A percentile compares a stretch with the other conserved stretches of the same genome.
phyloP scores from a whole-genome alignment of 2,113 vertebrate genomes.

The Neodontobutis hainanensis region DNA sequence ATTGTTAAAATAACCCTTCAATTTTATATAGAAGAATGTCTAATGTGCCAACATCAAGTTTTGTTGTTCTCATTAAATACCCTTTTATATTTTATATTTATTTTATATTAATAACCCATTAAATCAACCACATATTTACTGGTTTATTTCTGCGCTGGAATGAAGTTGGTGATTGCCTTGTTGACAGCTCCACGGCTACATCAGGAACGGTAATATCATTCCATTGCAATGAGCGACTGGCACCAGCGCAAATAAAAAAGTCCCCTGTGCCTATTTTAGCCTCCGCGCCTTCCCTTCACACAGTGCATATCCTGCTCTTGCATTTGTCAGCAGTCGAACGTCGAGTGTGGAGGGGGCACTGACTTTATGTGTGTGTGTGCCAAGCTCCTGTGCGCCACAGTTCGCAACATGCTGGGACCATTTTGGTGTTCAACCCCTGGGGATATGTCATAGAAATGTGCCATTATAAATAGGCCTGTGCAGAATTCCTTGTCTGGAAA shows the following conservation, averaged over 20 bases:
- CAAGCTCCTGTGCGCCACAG: conserved; percentile 4
- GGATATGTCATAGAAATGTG: conserved; percentile 46
- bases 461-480: conserved; percentile 61
- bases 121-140: conserved; percentile 7
- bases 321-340: conserved; percentile 18
- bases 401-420: conserved; percentile 6
- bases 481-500: conserved; percentile 64
- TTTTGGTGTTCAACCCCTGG: conserved; percentile 21
- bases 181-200: conserved; percentile 21
- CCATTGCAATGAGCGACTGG: background rate
- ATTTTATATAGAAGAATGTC: background rate
- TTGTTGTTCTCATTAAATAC: no score
- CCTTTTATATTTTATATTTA: background rate
- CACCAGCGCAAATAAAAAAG: background rate
- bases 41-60: no score
- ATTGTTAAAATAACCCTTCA: no score
- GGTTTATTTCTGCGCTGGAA: conserved; percentile 24
- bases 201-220: conserved; percentile 5
- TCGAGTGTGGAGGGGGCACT: conserved; percentile 27
- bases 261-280: conserved; percentile 19
- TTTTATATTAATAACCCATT: background rate
- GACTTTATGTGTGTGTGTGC: conserved; percentile 1
- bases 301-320: background rate
- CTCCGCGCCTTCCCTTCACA: conserved; percentile 2
- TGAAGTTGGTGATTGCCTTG: background rate